Base-by-base conservation (phyloP, 92 coral and sea anemone genomes). In the Parazoanthus atlanticus region DNA sequence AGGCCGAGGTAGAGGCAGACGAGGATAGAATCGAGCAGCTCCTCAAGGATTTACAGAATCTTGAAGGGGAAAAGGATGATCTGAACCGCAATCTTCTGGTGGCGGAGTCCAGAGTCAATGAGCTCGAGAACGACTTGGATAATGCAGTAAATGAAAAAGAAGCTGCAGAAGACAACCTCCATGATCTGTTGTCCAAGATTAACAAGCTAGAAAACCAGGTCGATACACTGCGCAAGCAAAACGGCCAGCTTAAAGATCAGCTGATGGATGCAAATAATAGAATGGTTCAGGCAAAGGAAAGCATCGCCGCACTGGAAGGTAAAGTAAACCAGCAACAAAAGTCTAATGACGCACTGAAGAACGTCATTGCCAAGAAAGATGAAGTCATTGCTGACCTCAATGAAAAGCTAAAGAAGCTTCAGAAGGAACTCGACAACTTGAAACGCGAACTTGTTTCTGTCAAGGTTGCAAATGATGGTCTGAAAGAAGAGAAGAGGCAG, bases 1-100 rank as follows among this genome's bases (percentile, higher is more conserved):
- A 93, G 88, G 99, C 95, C n/a, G 96, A 95, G 72, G 91, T 94
- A 25, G 99, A 94, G 34, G 96, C 91, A 33, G 96, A 94, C 13
- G 89, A 88, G 33, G 96, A 95, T 69, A 90, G 93, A 56, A 82
- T 93, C 58, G 91, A 81, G 38, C 92, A 93, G 72, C 90, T 95
- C 26, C 81, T 79, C 16, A 91, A 90, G 47, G 95, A 93, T 46
- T 89, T 93, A 23, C 96, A 92, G 47, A 88, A 91, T 38, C 94
- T 95, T 12, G 96, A 93, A 81, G 96, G 93, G 0, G 98, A 95
- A 72, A 95, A 93, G 31, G 94, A 94, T 67, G 96, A 93, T 76
- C 88, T 95, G 29, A 89, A 90, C 71, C 94, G 98, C 52, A 88
- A 90, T 26, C 86, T 93, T 30, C 79, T 93, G 16, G 96, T 93